phyloP scores from a whole-genome alignment of 1,140 invertebrate species.

The Bursaphelenchus mucronatus region DNA sequence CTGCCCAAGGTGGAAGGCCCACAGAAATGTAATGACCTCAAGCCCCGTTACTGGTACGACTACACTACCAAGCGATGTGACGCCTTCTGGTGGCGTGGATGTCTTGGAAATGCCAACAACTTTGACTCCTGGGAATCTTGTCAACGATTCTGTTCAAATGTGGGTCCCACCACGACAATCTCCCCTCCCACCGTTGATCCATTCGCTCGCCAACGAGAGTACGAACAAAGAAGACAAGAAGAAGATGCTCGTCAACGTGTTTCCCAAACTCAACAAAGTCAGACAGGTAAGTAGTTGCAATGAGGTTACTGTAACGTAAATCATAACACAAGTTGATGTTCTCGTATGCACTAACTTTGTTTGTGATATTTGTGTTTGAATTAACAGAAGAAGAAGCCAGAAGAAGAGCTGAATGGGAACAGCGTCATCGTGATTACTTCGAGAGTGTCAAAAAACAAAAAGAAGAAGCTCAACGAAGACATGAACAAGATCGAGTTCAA shows the following conservation, averaged over 20 bases:
- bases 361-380: too few species aligned
- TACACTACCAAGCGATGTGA: constrained; percentile 68
- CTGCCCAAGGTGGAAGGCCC: constrained; percentile 60
- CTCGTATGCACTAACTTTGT: too few species aligned
- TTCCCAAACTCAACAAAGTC: not conserved
- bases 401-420: constrained; percentile 4
- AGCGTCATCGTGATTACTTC: not conserved
- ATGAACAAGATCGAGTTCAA: too few species aligned
- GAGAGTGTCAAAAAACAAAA: too few species aligned
- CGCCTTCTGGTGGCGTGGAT: constrained; percentile 77
- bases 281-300: not conserved
- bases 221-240: not conserved
- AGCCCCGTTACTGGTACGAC: constrained; percentile 74
- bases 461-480: too few species aligned
- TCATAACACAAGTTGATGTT: too few species aligned
- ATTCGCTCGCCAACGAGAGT: not conserved
- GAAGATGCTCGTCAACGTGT: not conserved
- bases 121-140: constrained; percentile 78
- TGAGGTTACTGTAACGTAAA: too few species aligned
- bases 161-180: constrained; percentile 20
- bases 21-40: constrained; percentile 45
- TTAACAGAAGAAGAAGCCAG: not conserved
- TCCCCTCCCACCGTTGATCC: constrained; percentile 13
- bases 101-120: constrained; percentile 77
- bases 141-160: constrained; percentile 69